Percentiles rank a stretch among this genome's conserved stretches.
Evolutionary conservation across 2,113 vertebrate genomes (phyloP).

Genomic region (Pelobates fuscus): DNA sequence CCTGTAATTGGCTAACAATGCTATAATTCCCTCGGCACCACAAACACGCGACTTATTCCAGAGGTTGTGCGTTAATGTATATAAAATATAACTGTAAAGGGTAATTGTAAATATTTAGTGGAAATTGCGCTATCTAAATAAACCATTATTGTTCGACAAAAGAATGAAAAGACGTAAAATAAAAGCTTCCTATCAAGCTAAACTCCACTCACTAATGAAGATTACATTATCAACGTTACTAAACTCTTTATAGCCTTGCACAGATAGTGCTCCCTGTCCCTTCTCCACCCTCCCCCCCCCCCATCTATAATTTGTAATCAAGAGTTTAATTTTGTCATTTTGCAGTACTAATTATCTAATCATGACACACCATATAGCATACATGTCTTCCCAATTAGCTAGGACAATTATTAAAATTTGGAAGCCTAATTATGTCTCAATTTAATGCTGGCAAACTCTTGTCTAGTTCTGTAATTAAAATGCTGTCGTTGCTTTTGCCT

Average conservation of each 20-base stretch:
- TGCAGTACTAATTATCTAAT: slow-evolving; percentile 85
- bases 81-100: slow-evolving; percentile 7
- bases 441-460: slow-evolving; percentile 87
- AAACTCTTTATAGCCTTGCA: slow-evolving; percentile 61
- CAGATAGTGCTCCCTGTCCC: slow-evolving; percentile 58
- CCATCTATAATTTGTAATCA: slow-evolving; percentile 69
- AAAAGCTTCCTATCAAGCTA: slow-evolving; percentile 26
- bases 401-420: slow-evolving; percentile 95
- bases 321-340: slow-evolving; percentile 81
- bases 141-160: background rate
- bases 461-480: slow-evolving; percentile 90
- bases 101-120: slow-evolving; percentile 38
- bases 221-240: slow-evolving; percentile 59
- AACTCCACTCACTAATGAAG: slow-evolving; percentile 55
- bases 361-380: slow-evolving; percentile 70
- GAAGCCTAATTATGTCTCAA: slow-evolving; percentile 96
- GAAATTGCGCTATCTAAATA: slow-evolving; percentile 7
- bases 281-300: slow-evolving; percentile 39
- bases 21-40: background rate
- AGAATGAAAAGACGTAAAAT: slow-evolving; percentile 1
- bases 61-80: slow-evolving; percentile 4
- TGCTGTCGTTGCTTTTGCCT: slow-evolving; percentile 85
- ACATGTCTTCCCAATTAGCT: slow-evolving; percentile 90
- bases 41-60: background rate
- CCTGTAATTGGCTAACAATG: slow-evolving; percentile 18